A percentile compares a stretch with the other conserved stretches of the same genome.
phyloP scores from a whole-genome alignment of 2,888 invertebrate species.

The Alcis repandata region DNA sequence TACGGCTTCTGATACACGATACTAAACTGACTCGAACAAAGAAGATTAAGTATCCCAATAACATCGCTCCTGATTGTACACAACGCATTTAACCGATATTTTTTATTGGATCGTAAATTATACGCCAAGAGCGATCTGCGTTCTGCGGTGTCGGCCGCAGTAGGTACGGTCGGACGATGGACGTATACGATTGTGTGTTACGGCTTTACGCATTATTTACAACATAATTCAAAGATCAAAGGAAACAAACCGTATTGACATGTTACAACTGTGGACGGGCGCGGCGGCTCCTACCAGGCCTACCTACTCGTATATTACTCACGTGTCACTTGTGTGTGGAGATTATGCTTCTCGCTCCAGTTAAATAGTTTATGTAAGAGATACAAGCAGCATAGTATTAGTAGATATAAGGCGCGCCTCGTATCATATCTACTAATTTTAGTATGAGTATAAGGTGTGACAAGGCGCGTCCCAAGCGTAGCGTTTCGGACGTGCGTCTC shows the following conservation, averaged over 20 bases:
- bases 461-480: too few relatives aligned
- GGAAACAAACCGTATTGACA: slow-evolving; percentile 46
- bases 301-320: slow-evolving; percentile 10
- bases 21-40: slow-evolving; percentile 12
- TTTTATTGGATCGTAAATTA: slow-evolving; percentile 64
- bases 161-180: slow-evolving; percentile 6
- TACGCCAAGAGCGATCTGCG: slow-evolving; percentile 49
- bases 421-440: too few relatives aligned
- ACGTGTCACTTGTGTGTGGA: slow-evolving; percentile 5
- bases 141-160: slow-evolving; percentile 43
- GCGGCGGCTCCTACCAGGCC: not conserved
- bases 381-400: not conserved
- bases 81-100: slow-evolving; percentile 52
- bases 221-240: slow-evolving; percentile 55
- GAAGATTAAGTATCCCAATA: slow-evolving; percentile 26
- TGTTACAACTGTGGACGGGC: slow-evolving; percentile 30
- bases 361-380: slow-evolving; percentile 5
- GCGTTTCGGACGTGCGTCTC: too few relatives aligned
- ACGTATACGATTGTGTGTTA: slow-evolving; percentile 20
- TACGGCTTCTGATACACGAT: slow-evolving; percentile 1
- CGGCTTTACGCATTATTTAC: slow-evolving; percentile 47
- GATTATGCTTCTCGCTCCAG: slow-evolving; percentile 5
- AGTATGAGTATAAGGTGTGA: too few relatives aligned
- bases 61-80: slow-evolving; percentile 37
- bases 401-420: not conserved